These are phyloP conservation scores for Asbolus verrucosus DNA, from an alignment of 1,140 invertebrate species.

Conservation along the genomic window DNA sequence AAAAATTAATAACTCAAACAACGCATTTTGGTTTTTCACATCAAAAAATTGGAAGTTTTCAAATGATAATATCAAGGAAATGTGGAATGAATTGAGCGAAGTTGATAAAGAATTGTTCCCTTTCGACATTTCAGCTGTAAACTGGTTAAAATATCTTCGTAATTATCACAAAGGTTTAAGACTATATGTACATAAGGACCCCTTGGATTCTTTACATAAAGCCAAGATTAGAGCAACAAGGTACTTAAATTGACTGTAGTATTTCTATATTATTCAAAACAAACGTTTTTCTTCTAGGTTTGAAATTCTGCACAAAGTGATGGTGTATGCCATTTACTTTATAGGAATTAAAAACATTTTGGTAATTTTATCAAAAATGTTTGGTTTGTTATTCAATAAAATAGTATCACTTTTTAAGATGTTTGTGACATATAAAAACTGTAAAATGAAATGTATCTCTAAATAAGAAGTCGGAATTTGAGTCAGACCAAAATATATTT, in stretches of 20 bases:
- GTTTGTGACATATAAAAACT: too few relatives aligned
- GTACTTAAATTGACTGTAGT: neutral
- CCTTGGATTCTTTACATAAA: constrained; percentile 68
- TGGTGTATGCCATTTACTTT: too few relatives aligned
- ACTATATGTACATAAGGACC: constrained; percentile 73
- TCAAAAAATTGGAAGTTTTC: constrained; percentile 77
- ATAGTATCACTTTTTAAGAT: too few relatives aligned
- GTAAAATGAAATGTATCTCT: too few relatives aligned
- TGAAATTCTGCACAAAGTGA: neutral
- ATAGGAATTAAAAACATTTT: neutral
- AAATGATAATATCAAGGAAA: constrained; percentile 72
- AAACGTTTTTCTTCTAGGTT: neutral
- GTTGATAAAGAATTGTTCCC: constrained; percentile 73
- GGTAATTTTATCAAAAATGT: neutral
- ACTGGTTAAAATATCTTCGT: constrained; percentile 71
- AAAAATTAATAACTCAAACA: neutral
- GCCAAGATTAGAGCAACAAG: constrained; percentile 56
- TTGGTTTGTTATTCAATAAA: neutral
- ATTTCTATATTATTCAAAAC: neutral
- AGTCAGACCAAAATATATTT: too few relatives aligned
- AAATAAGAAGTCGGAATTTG: too few relatives aligned
- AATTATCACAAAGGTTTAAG: constrained; percentile 70
- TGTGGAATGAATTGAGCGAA: constrained; percentile 70
- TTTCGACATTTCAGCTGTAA: constrained; percentile 75
- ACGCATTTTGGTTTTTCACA: constrained; percentile 79